Evolutionary conservation across 2,113 vertebrate genomes (phyloP).

Genomic region (Ursus arctos): DNA sequence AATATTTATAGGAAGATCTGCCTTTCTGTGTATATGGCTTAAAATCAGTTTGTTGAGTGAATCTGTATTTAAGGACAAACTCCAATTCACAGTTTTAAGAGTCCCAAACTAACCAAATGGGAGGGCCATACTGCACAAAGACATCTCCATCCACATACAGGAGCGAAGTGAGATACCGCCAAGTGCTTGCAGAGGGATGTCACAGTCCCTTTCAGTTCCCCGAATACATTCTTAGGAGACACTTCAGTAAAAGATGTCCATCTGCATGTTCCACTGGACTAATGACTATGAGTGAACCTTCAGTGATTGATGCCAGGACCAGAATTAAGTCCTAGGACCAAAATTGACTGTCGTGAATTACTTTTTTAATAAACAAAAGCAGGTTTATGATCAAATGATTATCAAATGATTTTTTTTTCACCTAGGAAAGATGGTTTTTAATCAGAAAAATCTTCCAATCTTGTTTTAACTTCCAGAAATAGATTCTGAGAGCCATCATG

Average conservation of each 20-base stretch:
- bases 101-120: conserved; percentile 15
- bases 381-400: background rate
- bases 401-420: background rate
- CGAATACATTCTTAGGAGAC: background rate
- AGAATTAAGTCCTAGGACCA: background rate
- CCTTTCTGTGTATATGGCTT: background rate
- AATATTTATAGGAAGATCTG: conserved; percentile 3
- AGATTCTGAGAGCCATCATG: background rate
- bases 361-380: background rate
- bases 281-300: background rate
- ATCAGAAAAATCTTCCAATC: background rate
- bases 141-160: background rate
- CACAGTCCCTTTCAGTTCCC: background rate
- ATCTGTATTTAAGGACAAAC: conserved; percentile 38
- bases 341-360: background rate
- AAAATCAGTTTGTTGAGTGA: conserved; percentile 36
- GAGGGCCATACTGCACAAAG: background rate
- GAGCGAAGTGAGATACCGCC: background rate
- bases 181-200: background rate
- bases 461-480: background rate
- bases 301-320: background rate
- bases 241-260: background rate
- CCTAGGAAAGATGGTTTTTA: background rate
- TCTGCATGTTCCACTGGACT: background rate
- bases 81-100: background rate